A percentile compares a stretch with the other conserved stretches of the same genome.
Evolutionary conservation across 2,888 invertebrate genomes (phyloP).

Genomic region (Noctuana brunneofusca): DNA sequence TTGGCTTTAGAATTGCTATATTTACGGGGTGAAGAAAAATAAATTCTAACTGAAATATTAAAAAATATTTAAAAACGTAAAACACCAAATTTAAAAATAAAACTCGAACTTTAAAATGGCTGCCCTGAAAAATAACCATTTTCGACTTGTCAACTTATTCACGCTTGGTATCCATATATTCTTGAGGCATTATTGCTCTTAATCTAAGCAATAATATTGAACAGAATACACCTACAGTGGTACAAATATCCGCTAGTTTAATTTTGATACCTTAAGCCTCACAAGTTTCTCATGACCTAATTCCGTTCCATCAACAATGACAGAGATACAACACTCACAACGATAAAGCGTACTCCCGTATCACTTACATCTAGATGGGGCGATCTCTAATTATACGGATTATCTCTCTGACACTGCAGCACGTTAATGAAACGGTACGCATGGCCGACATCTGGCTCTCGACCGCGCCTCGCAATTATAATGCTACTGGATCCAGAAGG

Average conservation of each 20-base stretch:
- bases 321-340: slow-evolving; percentile 2
- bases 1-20: too few species aligned
- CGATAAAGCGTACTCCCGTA: slow-evolving; percentile 30
- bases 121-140: too few species aligned
- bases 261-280: not conserved
- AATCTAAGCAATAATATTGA: not conserved
- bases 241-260: not conserved
- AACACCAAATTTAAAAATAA: too few species aligned
- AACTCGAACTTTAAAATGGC: too few species aligned
- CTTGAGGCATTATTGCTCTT: not conserved
- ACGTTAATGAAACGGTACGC: slow-evolving; percentile 30
- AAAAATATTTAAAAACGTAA: too few species aligned
- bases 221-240: too few species aligned
- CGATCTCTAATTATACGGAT: slow-evolving; percentile 33
- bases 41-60: too few species aligned
- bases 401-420: slow-evolving; percentile 29
- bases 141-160: too few species aligned
- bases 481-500: slow-evolving; percentile 70
- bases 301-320: slow-evolving; percentile 17
- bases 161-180: not conserved
- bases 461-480: slow-evolving; percentile 40
- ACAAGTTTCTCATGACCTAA: slow-evolving; percentile 27
- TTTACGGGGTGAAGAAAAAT: too few species aligned
- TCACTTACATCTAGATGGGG: slow-evolving; percentile 31
- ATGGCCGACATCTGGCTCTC: slow-evolving; percentile 30